These are phyloP conservation scores for Carassius auratus DNA, from an alignment of 2,113 vertebrate species.

Conservation along the genomic window DNA sequence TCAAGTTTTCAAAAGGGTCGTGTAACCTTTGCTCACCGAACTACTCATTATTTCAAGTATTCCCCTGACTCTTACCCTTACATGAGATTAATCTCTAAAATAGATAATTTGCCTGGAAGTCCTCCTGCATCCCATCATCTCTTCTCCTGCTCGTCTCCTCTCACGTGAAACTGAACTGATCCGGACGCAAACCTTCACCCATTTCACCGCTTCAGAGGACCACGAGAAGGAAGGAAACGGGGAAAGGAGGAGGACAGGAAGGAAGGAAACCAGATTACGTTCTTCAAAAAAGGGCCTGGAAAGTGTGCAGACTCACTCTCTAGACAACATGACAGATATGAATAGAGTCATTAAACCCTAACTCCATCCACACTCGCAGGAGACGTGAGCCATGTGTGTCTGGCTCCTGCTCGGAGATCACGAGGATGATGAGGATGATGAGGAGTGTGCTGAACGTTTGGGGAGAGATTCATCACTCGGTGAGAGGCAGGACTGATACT, in stretches of 20 bases:
- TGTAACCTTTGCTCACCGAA: neutral
- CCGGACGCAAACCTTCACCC: neutral
- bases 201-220: neutral
- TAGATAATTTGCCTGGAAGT: neutral
- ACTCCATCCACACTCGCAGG: neutral
- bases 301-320: conserved; percentile 3
- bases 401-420: neutral
- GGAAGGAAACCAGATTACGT: neutral
- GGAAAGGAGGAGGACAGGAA: conserved; percentile 14
- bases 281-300: neutral
- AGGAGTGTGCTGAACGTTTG: too few relatives aligned
- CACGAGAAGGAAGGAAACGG: conserved; percentile 5
- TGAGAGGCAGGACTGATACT: conserved; percentile 9
- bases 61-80: neutral
- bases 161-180: neutral
- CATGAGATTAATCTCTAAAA: neutral
- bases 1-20: neutral
- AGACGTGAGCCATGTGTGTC: neutral
- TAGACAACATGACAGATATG: conserved; percentile 27
- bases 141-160: neutral
- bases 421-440: neutral
- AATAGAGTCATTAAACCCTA: conserved; percentile 36
- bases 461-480: conserved; percentile 14
- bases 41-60: neutral
- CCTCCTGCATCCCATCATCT: neutral